These are phyloP conservation scores for Cryptoprocta ferox DNA, from an alignment of 2,797 vertebrate genomes.

Conservation along the genomic window DNA sequence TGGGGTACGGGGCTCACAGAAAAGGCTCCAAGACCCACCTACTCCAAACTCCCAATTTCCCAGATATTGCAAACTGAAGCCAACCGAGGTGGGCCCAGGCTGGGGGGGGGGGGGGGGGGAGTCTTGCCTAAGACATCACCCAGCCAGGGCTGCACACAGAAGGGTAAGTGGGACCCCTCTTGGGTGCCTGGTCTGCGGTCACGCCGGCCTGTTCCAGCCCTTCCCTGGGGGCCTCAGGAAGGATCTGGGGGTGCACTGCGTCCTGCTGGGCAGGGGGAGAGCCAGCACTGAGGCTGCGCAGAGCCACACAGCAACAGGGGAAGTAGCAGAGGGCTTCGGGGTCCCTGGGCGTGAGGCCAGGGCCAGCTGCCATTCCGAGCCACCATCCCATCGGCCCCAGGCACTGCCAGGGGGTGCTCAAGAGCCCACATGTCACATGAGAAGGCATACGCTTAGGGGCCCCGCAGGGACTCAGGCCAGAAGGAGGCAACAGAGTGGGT, in stretches of 20 bases:
- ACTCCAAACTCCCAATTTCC: neutral
- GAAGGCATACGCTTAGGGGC: neutral
- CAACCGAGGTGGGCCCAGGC: neutral
- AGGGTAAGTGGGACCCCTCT: accelerated
- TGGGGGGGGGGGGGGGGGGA: neutral
- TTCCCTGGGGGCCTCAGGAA: neutral
- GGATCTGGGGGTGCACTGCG: neutral
- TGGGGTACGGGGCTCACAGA: accelerated
- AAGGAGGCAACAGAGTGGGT: neutral
- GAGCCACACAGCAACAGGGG: too few species aligned
- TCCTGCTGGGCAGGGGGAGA: neutral
- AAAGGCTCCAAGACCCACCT: neutral
- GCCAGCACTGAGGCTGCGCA: neutral
- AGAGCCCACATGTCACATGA: accelerated
- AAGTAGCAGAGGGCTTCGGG: accelerated
- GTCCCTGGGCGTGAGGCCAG: neutral
- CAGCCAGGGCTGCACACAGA: neutral
- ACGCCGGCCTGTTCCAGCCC: accelerated
- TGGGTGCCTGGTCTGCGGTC: neutral
- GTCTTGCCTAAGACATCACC: neutral
- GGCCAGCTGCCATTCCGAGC: neutral
- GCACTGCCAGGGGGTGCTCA: too few species aligned
- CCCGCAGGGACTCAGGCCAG: neutral
- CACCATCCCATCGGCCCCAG: neutral
- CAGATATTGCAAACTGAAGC: neutral